phyloP scores from a whole-genome alignment of 2,888 invertebrate species.

The Meta bourneti region DNA sequence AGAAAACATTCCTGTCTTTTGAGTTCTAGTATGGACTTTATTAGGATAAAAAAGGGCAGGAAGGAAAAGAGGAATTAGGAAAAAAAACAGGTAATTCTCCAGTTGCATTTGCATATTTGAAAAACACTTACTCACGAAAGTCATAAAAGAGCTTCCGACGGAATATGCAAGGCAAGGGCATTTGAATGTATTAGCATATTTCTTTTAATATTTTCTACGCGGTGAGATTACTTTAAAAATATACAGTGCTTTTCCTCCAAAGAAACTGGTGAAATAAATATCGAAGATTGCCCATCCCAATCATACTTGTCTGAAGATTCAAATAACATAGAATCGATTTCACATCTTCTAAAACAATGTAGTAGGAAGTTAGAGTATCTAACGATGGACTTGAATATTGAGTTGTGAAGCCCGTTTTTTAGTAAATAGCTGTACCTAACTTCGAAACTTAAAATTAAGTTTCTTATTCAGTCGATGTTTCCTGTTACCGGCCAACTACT shows the following conservation, averaged over 20 bases:
- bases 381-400: too few relatives aligned
- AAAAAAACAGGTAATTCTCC: too few relatives aligned
- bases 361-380: too few relatives aligned
- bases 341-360: too few relatives aligned
- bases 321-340: too few relatives aligned
- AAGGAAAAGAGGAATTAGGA: too few relatives aligned
- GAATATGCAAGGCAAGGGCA: neutral
- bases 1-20: neutral
- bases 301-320: too few relatives aligned
- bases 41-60: neutral
- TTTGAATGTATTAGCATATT: conserved; percentile 2
- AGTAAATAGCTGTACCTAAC: too few relatives aligned
- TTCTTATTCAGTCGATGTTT: too few relatives aligned
- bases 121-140: neutral
- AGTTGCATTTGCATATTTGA: neutral
- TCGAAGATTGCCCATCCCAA: neutral
- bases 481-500: too few relatives aligned
- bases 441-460: too few relatives aligned
- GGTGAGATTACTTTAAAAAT: neutral
- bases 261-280: neutral
- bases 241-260: neutral
- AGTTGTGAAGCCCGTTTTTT: too few relatives aligned
- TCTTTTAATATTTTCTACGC: neutral
- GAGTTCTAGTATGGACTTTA: neutral
- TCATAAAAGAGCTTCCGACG: neutral